Evolutionary conservation across 2,888 invertebrate genomes (phyloP).

Genomic region (Eupelmus urozonus): DNA sequence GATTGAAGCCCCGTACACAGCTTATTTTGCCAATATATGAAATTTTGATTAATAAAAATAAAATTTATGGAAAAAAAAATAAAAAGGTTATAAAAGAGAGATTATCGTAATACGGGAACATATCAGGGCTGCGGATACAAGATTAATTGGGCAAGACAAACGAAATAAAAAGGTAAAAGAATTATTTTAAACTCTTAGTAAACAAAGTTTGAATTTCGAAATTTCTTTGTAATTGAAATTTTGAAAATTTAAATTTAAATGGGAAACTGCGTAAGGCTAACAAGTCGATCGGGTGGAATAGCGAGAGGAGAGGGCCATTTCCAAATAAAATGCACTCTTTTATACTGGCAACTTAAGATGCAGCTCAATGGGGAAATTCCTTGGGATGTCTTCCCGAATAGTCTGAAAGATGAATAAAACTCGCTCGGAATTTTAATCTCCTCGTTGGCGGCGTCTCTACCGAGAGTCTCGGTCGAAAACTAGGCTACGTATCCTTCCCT

Average conservation of each 20-base stretch:
- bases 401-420: conserved; percentile 66
- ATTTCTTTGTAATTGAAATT: too few species aligned
- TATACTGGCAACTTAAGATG: too few species aligned
- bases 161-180: not conserved
- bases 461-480: conserved; percentile 33
- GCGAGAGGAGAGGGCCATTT: conserved; percentile 62
- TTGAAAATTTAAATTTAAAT: too few species aligned
- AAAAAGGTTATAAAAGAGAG: not conserved
- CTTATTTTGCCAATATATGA: too few species aligned
- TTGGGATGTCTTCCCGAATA: conserved; percentile 65
- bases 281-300: not conserved
- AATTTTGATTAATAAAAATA: not conserved
- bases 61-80: conserved; percentile 11
- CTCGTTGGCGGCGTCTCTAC: conserved; percentile 55
- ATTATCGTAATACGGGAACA: not conserved
- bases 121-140: not conserved
- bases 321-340: too few species aligned
- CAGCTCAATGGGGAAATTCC: conserved; percentile 65
- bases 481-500: not conserved
- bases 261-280: too few species aligned
- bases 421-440: conserved; percentile 71
- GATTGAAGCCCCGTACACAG: too few species aligned
- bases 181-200: too few species aligned
- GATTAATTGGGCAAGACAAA: too few species aligned
- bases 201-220: too few species aligned